A percentile compares a stretch with the other conserved stretches of the same genome.
These are phyloP conservation scores for Musca vetustissima DNA, from an alignment of 1,140 invertebrate genomes.

Conservation along the genomic window DNA sequence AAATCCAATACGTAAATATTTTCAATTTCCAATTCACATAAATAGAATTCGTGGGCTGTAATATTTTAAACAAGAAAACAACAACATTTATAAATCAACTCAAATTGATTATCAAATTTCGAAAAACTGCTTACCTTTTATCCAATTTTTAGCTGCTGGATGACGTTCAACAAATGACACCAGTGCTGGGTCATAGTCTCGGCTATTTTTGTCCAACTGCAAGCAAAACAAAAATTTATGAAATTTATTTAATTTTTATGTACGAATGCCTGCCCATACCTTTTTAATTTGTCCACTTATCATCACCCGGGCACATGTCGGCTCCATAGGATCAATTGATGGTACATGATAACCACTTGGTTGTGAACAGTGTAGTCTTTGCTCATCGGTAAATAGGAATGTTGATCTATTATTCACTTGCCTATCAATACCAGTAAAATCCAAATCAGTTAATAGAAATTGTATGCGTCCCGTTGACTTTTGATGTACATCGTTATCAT, in stretches of 20 bases:
- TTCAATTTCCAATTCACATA: slow-evolving; percentile 71
- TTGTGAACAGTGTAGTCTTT: slow-evolving; percentile 67
- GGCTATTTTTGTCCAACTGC: slow-evolving; percentile 62
- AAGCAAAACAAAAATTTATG: slow-evolving; percentile 28
- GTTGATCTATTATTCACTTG: slow-evolving; percentile 64
- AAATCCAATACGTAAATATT: slow-evolving; percentile 73
- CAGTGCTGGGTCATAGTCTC: slow-evolving; percentile 65
- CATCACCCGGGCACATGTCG: slow-evolving; percentile 74
- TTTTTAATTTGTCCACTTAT: slow-evolving; percentile 69
- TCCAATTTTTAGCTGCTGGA: slow-evolving; percentile 68
- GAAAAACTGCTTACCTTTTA: slow-evolving; percentile 55
- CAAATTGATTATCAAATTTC: neutral
- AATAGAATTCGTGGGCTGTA: slow-evolving; percentile 73
- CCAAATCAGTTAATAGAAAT: slow-evolving; percentile 74
- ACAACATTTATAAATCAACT: neutral
- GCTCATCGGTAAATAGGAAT: slow-evolving; percentile 68
- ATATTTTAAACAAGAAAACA: neutral
- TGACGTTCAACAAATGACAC: slow-evolving; percentile 69
- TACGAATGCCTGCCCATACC: slow-evolving; percentile 56
- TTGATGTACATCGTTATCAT: slow-evolving; percentile 65
- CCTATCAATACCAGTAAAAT: slow-evolving; percentile 73
- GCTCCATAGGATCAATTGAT: slow-evolving; percentile 74
- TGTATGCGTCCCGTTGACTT: slow-evolving; percentile 77
- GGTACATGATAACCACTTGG: slow-evolving; percentile 44
- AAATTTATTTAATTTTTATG: neutral